These are phyloP conservation scores for Micronisus gabar DNA, from an alignment of 2,113 vertebrate genomes.

Conservation along the genomic window DNA sequence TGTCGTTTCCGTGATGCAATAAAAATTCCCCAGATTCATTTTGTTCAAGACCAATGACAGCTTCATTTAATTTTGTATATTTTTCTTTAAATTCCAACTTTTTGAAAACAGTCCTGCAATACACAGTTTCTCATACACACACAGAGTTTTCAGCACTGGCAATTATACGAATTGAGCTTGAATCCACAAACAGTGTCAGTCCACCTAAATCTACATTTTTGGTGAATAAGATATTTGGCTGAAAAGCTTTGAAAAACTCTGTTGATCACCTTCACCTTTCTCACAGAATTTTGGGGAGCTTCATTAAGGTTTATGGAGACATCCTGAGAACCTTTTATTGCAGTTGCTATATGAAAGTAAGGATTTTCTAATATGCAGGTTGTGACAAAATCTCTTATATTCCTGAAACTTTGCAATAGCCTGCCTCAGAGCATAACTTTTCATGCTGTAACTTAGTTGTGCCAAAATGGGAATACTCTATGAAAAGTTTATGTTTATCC, in stretches of 20 bases:
- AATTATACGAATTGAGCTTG: background rate
- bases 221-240: background rate
- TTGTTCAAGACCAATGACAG: background rate
- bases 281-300: background rate
- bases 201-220: background rate
- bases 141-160: background rate
- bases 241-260: background rate
- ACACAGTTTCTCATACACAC: background rate
- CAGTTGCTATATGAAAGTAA: background rate
- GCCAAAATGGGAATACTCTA: background rate
- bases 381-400: background rate
- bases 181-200: background rate
- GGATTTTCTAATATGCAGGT: background rate
- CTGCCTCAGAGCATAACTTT: background rate
- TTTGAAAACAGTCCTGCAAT: background rate
- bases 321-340: background rate
- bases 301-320: background rate
- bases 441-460: background rate
- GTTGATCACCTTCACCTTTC: background rate
- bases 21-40: background rate
- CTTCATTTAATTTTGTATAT: background rate
- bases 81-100: background rate
- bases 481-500: background rate
- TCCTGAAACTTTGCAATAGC: background rate
- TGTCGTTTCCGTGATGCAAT: background rate